phyloP scores from a whole-genome alignment of 2,113 vertebrate species.

The Scolopax mira region DNA sequence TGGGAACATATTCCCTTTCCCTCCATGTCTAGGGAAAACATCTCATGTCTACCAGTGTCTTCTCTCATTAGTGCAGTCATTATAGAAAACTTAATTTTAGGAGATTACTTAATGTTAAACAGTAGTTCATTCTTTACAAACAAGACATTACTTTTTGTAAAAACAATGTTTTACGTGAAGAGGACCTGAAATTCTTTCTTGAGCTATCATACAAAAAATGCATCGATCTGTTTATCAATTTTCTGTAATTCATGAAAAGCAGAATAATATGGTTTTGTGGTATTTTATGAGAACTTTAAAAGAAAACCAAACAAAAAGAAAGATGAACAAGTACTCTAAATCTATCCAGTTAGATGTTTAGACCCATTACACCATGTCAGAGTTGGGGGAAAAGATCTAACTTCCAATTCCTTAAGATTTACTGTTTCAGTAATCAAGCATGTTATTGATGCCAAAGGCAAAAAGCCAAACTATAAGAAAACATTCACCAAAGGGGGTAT shows the following conservation, averaged over 20 bases:
- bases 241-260: background rate
- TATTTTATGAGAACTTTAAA: background rate
- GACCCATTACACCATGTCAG: background rate
- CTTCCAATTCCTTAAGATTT: background rate
- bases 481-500: background rate
- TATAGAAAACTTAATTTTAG: background rate
- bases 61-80: background rate
- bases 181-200: background rate
- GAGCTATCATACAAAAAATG: background rate
- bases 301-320: background rate
- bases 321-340: background rate
- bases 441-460: background rate
- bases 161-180: background rate
- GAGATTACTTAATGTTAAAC: background rate
- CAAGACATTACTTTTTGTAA: background rate
- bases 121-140: background rate
- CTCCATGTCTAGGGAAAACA: background rate
- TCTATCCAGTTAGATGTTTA: background rate
- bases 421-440: background rate
- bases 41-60: background rate
- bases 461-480: background rate
- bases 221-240: background rate
- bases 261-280: background rate
- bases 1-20: too few species aligned
- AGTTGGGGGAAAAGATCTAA: background rate